phyloP scores from a whole-genome alignment of 2,113 vertebrate genomes.

The Columba livia region DNA sequence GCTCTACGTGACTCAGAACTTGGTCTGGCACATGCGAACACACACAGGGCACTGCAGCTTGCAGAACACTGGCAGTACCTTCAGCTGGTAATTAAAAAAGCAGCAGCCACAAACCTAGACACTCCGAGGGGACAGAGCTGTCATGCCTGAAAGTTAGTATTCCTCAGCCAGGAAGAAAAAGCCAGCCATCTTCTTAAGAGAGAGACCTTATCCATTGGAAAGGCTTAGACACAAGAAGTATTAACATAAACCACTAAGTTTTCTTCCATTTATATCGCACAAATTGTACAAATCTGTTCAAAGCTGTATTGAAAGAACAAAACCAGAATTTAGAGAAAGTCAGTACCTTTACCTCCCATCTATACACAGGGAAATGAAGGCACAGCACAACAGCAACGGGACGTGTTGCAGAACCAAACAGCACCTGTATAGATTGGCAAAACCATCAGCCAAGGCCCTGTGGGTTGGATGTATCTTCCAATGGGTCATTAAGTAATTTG shows the following conservation, averaged over 20 bases:
- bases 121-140: not conserved
- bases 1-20: not conserved
- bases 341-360: not conserved
- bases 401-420: not conserved
- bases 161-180: not conserved
- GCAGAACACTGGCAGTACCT: not conserved
- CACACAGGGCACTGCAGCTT: not conserved
- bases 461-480: not conserved
- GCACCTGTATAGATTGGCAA: not conserved
- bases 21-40: not conserved
- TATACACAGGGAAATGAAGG: not conserved
- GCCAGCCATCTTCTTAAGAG: not conserved
- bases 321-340: not conserved
- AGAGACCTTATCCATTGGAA: not conserved
- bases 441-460: not conserved
- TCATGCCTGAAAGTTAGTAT: not conserved
- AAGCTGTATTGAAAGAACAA: not conserved
- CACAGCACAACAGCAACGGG: not conserved
- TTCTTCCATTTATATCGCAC: not conserved
- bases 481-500: not conserved
- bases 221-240: not conserved
- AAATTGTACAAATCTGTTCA: not conserved
- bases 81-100: not conserved
- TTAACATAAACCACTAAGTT: not conserved
- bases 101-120: not conserved